Base-by-base conservation (phyloP, 2,888 invertebrate species). In the Pherbina coryleti region DNA sequence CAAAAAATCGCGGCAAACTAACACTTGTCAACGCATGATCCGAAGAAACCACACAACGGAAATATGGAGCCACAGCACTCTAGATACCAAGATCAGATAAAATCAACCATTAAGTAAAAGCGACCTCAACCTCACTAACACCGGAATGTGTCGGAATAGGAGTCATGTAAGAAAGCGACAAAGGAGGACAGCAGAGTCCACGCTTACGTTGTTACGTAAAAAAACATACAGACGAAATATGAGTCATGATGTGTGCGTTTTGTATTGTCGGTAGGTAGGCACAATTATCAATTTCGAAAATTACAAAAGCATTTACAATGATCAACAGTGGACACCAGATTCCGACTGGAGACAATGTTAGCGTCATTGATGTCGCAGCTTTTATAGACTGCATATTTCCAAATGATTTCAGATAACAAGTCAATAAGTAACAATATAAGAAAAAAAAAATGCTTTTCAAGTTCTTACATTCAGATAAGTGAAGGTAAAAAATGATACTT, bases 31-130 rank as follows among this genome's bases (percentile, higher is more conserved):
- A 49, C 17, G n/a, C 55, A 37, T 55, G 55, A 75, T 75, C 75
- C 49, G 67, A 75, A 62, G 7, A 11, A 75, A 67, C 75, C 44
- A 60, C 64, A 64, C 64, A 69, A 69, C 75, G 76, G 77, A 81
- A 79, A 79, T 77, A 77, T 72, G 76, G 78, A 81, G 80, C 81
- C 79, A 69, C 75, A 75, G 79, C 79, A 81, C 79, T 81, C 73
- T 74, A 81, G 80, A 80, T 81, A 55, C 44, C 53, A 66, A 77
- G 76, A 80, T 80, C 75, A 70, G 81, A 80, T 81, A 79, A 78
- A 57, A 57, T 49, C 55, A 51, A n/a, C 19, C 44, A 28, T 67
- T 31, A 57, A 77, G 28, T 44, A 66, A 72, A 62, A 28, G 34
- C 49, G 60, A 31, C 37, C 17, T 14, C 17, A 25, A 14, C 37